Conservation (phyloP, 2,797 vertebrate genomes). For the Enteromius mattozi region DNA sequence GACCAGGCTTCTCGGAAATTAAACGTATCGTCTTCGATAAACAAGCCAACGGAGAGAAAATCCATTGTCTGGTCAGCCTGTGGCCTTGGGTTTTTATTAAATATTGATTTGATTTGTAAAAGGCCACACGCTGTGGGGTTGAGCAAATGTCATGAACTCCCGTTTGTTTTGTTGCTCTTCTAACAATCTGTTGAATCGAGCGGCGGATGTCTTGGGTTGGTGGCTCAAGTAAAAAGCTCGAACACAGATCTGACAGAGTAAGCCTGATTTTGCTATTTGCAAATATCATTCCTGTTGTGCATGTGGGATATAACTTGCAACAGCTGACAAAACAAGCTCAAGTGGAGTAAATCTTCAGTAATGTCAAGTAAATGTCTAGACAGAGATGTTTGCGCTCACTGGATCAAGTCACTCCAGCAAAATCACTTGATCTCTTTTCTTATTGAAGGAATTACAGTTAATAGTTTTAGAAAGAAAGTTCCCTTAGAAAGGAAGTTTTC, state of each 20-base stretch:
- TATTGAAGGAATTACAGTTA: background rate
- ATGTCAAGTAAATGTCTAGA: constrained; percentile 21
- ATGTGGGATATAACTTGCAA: constrained; percentile 10
- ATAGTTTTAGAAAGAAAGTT: background rate
- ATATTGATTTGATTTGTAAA: constrained; percentile 80
- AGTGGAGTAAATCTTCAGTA: constrained; percentile 14
- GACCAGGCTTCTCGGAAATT: constrained; percentile 61
- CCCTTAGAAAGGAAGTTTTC: background rate
- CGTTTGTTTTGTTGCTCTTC: constrained; percentile 55
- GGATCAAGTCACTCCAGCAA: background rate
- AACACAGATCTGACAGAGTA: background rate
- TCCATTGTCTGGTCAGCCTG: constrained; percentile 69
- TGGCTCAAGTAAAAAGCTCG: constrained; percentile 48
- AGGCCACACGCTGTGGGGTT: constrained; percentile 73
- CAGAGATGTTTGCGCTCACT: background rate
- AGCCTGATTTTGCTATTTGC: constrained; percentile 16
- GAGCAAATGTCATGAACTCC: constrained; percentile 73
- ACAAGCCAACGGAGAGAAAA: constrained; percentile 66
- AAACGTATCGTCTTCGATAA: constrained; percentile 74
- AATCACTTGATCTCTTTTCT: background rate
- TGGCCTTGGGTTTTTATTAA: constrained; percentile 71
- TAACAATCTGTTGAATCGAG: constrained; percentile 32
- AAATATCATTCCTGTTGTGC: background rate
- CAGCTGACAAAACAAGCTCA: constrained; percentile 29
- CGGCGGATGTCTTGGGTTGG: constrained; percentile 22